phyloP scores from a whole-genome alignment of 2,888 invertebrate genomes.

The Ypsolopha sequella region DNA sequence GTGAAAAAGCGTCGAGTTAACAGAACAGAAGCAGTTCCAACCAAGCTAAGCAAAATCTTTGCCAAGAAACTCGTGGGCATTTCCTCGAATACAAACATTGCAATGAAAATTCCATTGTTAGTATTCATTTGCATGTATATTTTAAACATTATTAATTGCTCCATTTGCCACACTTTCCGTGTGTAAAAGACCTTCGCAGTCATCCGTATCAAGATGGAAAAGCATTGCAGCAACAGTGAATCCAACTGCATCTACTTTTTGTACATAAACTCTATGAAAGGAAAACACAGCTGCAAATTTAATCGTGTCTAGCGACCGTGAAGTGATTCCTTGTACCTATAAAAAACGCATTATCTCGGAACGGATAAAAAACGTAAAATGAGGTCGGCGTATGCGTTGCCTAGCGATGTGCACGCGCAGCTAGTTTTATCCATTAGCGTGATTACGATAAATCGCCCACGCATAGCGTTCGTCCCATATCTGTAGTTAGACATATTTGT shows the following conservation, averaged over 20 bases:
- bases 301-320: slow-evolving; percentile 22
- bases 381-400: slow-evolving; percentile 26
- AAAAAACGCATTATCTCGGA: slow-evolving; percentile 17
- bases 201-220: slow-evolving; percentile 25
- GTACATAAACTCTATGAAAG: slow-evolving; percentile 4
- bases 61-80: too few species aligned
- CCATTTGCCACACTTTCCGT: slow-evolving; percentile 9
- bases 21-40: too few species aligned
- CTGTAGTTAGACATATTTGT: slow-evolving; percentile 18
- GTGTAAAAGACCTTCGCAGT: slow-evolving; percentile 25
- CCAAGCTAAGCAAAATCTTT: too few species aligned
- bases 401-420: slow-evolving; percentile 17
- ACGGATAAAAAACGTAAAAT: slow-evolving; percentile 11
- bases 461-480: slow-evolving; percentile 2
- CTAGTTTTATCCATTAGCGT: slow-evolving; percentile 15
- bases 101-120: background rate
- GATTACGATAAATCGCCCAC: slow-evolving; percentile 16
- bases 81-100: background rate
- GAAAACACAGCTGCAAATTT: slow-evolving; percentile 5
- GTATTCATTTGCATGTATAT: background rate
- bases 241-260: slow-evolving; percentile 20
- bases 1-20: too few species aligned
- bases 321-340: slow-evolving; percentile 24
- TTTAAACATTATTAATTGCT: slow-evolving; percentile 7
- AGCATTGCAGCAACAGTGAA: background rate